These are phyloP conservation scores for Babyrousa celebensis DNA, from an alignment of 2,797 vertebrate genomes.

Conservation along the genomic window DNA sequence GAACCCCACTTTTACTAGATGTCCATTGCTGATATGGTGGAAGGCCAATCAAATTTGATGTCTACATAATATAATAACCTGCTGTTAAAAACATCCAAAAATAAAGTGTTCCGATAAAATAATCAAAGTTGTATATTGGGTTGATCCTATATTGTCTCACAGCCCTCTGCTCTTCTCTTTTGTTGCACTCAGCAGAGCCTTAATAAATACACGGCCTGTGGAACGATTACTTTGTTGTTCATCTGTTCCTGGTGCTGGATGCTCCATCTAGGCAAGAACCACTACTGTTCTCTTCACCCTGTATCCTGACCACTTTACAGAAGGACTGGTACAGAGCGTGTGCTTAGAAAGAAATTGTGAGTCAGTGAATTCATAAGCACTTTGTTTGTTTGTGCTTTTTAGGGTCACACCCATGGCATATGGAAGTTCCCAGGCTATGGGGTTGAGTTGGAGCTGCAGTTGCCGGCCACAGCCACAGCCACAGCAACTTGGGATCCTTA, in stretches of 20 bases:
- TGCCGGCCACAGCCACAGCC: no score
- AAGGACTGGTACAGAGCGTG: neutral
- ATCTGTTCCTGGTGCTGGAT: neutral
- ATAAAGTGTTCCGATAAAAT: neutral
- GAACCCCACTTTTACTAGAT: neutral
- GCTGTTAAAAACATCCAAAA: slow-evolving; percentile 27
- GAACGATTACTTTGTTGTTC: neutral
- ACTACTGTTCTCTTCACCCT: neutral
- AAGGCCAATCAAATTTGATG: neutral
- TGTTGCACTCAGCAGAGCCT: neutral
- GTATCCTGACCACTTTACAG: neutral
- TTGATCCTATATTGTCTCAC: neutral
- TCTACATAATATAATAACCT: neutral
- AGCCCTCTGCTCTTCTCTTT: neutral
- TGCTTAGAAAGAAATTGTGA: neutral
- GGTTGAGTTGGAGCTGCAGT: no score
- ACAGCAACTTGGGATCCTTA: no score
- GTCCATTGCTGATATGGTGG: neutral
- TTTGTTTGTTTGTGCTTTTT: no score
- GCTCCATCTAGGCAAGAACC: neutral
- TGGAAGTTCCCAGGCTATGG: no score
- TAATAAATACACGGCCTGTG: neutral
- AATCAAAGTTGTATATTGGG: neutral
- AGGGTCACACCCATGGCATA: no score
- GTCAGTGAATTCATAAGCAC: neutral